These are phyloP conservation scores for Trematocara stigmaticum DNA, from an alignment of 2,113 vertebrate species.

Conservation along the genomic window DNA sequence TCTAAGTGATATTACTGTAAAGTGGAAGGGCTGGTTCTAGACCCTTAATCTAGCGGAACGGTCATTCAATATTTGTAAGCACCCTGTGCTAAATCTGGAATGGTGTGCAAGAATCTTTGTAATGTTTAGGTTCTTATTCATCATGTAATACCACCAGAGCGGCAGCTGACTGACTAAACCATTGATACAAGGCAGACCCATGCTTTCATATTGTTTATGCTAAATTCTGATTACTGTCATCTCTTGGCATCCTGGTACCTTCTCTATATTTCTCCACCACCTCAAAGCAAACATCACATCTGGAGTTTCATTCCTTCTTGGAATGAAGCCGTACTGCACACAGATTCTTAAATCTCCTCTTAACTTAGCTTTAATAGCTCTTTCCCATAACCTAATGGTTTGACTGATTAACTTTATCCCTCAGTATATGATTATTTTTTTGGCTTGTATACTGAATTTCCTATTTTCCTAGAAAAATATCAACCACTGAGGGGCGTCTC, in stretches of 20 bases:
- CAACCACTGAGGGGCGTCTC: not conserved
- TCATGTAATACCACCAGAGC: not conserved
- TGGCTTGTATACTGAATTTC: not conserved
- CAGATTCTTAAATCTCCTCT: not conserved
- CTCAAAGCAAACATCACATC: not conserved
- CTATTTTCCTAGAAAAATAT: not conserved
- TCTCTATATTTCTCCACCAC: not conserved
- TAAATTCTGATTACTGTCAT: not conserved
- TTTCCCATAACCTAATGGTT: not conserved
- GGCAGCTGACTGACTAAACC: not conserved
- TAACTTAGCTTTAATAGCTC: not conserved
- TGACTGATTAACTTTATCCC: not conserved
- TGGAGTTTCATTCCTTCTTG: not conserved
- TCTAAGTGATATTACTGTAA: not conserved
- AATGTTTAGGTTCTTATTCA: not conserved
- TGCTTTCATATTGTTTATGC: not conserved
- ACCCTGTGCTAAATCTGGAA: not conserved
- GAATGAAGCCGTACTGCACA: not conserved
- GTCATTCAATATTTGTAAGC: not conserved
- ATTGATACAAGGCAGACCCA: not conserved
- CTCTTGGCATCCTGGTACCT: not conserved
- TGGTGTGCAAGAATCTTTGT: not conserved
- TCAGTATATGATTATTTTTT: not conserved
- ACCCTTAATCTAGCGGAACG: not conserved
- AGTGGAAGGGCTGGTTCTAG: not conserved